These are phyloP conservation scores for Deilephila porcellus DNA, from an alignment of 2,888 invertebrate genomes.

Conservation along the genomic window DNA sequence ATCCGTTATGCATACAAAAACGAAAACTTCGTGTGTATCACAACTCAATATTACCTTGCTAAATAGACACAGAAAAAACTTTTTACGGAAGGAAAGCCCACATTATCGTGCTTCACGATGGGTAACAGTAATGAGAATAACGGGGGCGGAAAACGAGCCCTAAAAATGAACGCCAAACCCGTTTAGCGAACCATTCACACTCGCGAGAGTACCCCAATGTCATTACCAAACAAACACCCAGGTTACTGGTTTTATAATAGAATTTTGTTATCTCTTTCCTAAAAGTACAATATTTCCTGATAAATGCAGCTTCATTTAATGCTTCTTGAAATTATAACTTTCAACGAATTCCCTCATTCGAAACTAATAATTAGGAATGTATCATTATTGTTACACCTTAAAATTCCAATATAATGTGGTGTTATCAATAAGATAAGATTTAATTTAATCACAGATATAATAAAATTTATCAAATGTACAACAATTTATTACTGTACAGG, in stretches of 20 bases:
- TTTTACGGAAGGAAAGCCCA: background rate
- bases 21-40: too few species aligned
- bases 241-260: background rate
- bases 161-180: slow-evolving; percentile 4
- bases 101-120: background rate
- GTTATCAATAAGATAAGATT: background rate
- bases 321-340: background rate
- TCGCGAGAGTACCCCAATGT: slow-evolving; percentile 3
- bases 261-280: background rate
- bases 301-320: background rate
- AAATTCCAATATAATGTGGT: too few species aligned
- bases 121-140: slow-evolving; percentile 13
- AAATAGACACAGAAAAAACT: background rate
- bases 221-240: background rate
- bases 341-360: background rate
- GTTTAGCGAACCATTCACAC: slow-evolving; percentile 3
- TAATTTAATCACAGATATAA: background rate
- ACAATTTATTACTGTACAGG: background rate
- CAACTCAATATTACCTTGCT: too few species aligned
- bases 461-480: background rate
- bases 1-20: too few species aligned
- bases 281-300: background rate
- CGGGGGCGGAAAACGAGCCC: background rate
- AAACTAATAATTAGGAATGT: background rate
- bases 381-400: too few species aligned